These are phyloP conservation scores for Gila orcuttii DNA, from an alignment of 2,113 vertebrate genomes.

Conservation along the genomic window DNA sequence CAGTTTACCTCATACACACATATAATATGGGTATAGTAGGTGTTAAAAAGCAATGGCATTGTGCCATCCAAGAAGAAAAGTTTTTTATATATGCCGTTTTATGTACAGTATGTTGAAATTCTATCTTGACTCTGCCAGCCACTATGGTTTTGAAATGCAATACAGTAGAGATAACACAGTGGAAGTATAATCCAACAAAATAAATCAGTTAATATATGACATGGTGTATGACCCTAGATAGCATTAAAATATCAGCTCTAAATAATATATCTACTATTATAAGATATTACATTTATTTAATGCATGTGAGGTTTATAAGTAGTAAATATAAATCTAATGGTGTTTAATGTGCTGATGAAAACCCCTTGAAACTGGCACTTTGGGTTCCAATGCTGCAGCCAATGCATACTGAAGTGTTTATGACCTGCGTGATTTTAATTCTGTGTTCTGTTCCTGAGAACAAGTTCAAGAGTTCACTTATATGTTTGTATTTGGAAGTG, in stretches of 20 bases:
- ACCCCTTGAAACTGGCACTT: not conserved
- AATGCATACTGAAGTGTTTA: not conserved
- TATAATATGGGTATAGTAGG: not conserved
- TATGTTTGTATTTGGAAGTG: not conserved
- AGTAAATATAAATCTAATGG: not conserved
- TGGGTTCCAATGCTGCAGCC: not conserved
- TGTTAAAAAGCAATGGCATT: slow-evolving; percentile 14
- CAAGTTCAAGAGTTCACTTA: slow-evolving; percentile 10
- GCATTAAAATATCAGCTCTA: not conserved
- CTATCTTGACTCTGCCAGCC: not conserved
- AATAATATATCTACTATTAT: not conserved
- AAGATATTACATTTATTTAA: not conserved
- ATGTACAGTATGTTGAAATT: not conserved
- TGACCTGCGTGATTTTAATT: not conserved
- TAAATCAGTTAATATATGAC: slow-evolving; percentile 5
- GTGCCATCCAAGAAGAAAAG: not conserved
- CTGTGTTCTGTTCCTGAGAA: not conserved
- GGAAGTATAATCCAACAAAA: not conserved
- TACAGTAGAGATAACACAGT: slow-evolving; percentile 13
- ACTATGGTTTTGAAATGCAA: slow-evolving; percentile 1
- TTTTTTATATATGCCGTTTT: not conserved
- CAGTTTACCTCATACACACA: slow-evolving; percentile 16
- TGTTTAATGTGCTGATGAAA: not conserved
- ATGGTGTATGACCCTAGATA: not conserved
- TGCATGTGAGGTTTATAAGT: not conserved